Evolutionary conservation across 2,888 invertebrate species (phyloP).

Genomic region (Pelosia muscerda): DNA sequence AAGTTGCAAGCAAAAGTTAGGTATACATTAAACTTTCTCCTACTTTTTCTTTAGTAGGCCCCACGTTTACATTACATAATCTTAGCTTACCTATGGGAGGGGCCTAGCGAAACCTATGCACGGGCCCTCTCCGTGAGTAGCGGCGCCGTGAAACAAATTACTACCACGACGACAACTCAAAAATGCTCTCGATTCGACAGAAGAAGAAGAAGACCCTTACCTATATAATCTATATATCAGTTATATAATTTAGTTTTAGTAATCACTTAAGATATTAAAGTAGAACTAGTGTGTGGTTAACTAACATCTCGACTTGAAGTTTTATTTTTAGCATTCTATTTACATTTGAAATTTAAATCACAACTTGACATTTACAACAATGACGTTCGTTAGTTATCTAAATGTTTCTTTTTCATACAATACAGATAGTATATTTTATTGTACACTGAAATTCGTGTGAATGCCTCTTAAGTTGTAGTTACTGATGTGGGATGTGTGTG

Average conservation of each 20-base stretch:
- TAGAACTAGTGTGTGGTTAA: neutral
- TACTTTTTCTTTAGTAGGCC: too few relatives aligned
- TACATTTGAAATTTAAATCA: conserved; percentile 1
- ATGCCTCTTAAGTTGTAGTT: neutral
- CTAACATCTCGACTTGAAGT: neutral
- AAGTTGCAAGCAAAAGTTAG: too few relatives aligned
- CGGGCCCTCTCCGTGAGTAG: too few relatives aligned
- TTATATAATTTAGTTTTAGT: neutral
- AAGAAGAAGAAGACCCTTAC: too few relatives aligned
- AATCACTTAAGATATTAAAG: neutral
- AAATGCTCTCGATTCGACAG: too few relatives aligned
- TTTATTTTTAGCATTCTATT: neutral
- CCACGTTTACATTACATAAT: too few relatives aligned
- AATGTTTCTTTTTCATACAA: neutral
- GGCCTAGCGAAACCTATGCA: too few relatives aligned
- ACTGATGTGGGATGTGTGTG: neutral
- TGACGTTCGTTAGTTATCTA: neutral
- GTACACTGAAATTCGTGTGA: conserved; percentile 1
- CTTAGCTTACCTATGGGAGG: too few relatives aligned
- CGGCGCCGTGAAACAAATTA: too few relatives aligned
- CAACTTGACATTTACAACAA: conserved; percentile 9
- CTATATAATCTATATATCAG: too few relatives aligned
- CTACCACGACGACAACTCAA: too few relatives aligned
- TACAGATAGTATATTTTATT: neutral
- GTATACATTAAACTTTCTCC: too few relatives aligned